Percentiles rank a stretch among this genome's conserved stretches.
These are phyloP conservation scores for Pavo muticus DNA, from an alignment of 2,113 vertebrate species.

Conservation along the genomic window DNA sequence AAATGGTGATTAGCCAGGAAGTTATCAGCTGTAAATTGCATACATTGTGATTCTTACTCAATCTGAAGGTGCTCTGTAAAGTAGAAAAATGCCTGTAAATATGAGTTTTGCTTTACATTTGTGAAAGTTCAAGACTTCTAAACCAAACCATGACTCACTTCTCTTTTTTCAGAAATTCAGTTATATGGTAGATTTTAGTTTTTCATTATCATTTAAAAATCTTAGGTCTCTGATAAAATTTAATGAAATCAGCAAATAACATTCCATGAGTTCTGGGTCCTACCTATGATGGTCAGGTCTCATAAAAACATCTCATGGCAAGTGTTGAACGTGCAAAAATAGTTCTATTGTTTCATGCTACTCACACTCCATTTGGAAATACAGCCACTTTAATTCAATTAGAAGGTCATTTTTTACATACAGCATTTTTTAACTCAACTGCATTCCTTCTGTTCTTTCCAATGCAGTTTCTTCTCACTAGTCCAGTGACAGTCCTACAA, in stretches of 20 bases:
- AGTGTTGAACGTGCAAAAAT: neutral
- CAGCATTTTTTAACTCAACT: neutral
- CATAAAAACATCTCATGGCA: neutral
- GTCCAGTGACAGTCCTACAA: neutral
- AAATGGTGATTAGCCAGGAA: neutral
- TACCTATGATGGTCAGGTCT: neutral
- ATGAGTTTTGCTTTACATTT: neutral
- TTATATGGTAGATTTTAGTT: neutral
- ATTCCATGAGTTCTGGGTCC: neutral
- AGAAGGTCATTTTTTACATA: neutral
- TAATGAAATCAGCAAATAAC: neutral
- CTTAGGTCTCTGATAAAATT: neutral
- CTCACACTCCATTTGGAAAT: neutral
- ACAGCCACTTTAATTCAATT: slow-evolving; percentile 40
- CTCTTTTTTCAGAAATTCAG: slow-evolving; percentile 26
- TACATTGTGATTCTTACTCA: neutral
- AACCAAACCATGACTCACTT: neutral
- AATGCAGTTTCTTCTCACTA: neutral
- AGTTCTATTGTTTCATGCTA: neutral
- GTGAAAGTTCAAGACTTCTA: neutral
- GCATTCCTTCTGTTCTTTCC: neutral
- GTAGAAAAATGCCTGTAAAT: slow-evolving; percentile 2
- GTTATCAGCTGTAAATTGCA: neutral
- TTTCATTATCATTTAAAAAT: neutral
- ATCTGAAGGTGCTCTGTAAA: neutral